Evolutionary conservation across 2,113 vertebrate species (phyloP).

Genomic region (Sterna hirundo): DNA sequence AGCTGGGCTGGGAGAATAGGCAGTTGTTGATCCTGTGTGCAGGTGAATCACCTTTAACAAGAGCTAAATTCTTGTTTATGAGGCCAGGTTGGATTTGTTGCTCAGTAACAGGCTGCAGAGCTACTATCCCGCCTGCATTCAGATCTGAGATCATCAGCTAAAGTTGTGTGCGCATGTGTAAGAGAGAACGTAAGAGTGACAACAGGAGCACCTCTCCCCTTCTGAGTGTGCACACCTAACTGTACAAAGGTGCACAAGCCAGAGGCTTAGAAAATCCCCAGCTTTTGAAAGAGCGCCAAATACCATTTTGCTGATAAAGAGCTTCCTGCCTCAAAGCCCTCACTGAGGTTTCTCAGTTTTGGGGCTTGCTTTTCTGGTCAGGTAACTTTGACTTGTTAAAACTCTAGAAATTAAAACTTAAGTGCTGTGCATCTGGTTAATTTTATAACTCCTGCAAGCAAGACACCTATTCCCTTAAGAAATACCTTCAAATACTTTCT

Average conservation of each 20-base stretch:
- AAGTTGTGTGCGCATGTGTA: neutral
- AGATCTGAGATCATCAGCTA: neutral
- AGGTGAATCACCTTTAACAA: neutral
- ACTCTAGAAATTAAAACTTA: neutral
- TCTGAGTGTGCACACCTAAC: neutral
- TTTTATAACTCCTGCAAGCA: neutral
- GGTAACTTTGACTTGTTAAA: neutral
- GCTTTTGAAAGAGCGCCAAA: constrained; percentile 28
- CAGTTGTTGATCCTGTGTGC: neutral
- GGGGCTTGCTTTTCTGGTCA: constrained; percentile 19
- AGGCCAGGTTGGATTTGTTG: neutral
- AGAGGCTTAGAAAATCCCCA: neutral
- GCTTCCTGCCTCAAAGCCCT: constrained; percentile 32
- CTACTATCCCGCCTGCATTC: neutral
- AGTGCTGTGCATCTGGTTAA: neutral
- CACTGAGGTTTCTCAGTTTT: neutral
- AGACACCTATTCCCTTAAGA: neutral
- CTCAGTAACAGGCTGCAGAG: neutral
- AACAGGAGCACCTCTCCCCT: neutral
- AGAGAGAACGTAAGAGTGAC: neutral
- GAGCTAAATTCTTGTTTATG: neutral
- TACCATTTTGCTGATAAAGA: neutral
- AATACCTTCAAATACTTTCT: neutral
- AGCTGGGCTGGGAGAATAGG: neutral
- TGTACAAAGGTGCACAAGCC: neutral